These are phyloP conservation scores for Uropsilus gracilis DNA, from an alignment of 2,113 vertebrate species.

Conservation along the genomic window DNA sequence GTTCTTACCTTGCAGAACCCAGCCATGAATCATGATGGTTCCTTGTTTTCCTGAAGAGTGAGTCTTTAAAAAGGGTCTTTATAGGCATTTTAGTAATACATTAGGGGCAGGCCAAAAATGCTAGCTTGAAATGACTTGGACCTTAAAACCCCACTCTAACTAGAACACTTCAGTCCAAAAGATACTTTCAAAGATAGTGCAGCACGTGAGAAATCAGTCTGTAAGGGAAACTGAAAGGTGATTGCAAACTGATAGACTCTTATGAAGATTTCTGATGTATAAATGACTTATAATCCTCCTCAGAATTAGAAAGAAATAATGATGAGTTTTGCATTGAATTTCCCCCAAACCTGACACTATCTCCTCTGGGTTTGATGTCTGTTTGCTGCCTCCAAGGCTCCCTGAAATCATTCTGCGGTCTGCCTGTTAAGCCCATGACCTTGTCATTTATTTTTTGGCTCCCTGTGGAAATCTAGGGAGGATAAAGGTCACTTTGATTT, in stretches of 20 bases:
- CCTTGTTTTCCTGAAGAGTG: background rate
- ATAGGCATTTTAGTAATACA: background rate
- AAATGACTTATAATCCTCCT: background rate
- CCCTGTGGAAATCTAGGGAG: background rate
- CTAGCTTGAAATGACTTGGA: background rate
- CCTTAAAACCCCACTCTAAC: background rate
- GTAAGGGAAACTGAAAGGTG: background rate
- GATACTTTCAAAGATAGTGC: background rate
- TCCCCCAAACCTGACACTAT: background rate
- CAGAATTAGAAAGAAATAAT: background rate
- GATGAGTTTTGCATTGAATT: background rate
- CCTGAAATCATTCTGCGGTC: background rate
- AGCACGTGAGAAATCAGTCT: background rate
- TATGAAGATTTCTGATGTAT: background rate
- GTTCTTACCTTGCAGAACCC: background rate
- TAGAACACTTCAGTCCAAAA: background rate
- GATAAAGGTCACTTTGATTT: background rate
- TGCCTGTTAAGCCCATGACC: background rate
- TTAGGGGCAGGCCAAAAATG: background rate
- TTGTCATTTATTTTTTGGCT: slow-evolving; percentile 9
- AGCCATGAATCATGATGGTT: background rate
- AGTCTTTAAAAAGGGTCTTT: background rate
- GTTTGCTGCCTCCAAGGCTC: background rate
- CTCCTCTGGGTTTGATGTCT: background rate
- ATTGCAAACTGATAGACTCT: background rate